Conservation (phyloP, 2,113 vertebrate species). For the Clupea harengus region DNA sequence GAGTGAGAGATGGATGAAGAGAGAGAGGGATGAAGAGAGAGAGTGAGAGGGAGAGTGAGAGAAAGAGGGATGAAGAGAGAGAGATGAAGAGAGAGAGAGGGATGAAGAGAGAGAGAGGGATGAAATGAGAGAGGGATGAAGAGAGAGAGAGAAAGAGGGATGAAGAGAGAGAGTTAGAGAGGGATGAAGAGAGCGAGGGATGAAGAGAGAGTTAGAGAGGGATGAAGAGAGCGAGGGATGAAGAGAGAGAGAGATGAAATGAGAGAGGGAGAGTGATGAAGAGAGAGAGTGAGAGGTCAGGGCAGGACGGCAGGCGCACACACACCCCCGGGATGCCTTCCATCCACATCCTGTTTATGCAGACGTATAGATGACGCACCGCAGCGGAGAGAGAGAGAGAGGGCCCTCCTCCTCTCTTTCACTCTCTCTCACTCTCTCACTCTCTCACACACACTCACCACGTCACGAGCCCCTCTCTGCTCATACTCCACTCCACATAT, state of each 20-base stretch:
- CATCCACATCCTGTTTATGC: conserved; percentile 67
- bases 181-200: conserved; percentile 23
- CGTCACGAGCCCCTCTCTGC: background rate
- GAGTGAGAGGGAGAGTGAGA: conserved; percentile 41
- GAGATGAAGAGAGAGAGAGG: background rate
- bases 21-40: too few relatives aligned
- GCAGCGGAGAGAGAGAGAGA: conserved; percentile 46
- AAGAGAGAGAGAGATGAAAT: background rate
- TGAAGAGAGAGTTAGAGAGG: background rate
- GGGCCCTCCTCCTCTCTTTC: background rate
- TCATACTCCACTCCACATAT: too few relatives aligned
- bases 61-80: conserved; percentile 29
- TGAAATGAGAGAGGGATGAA: background rate
- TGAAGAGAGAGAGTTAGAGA: background rate
- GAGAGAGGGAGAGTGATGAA: background rate
- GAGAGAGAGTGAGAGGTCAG: conserved; percentile 30
- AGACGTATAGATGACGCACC: conserved; percentile 68
- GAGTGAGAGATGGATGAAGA: too few relatives aligned
- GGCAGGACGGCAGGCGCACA: conserved; percentile 33
- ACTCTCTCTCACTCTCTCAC: background rate
- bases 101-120: too few relatives aligned
- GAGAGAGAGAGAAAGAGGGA: background rate
- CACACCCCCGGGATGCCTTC: conserved; percentile 18
- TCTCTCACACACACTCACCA: background rate
- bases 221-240: background rate